Evolutionary conservation across 2,113 vertebrate genomes (phyloP), one percentile per base, ranked within the genome.

Genomic region (Mesembrinibis cayennensis): DNA sequence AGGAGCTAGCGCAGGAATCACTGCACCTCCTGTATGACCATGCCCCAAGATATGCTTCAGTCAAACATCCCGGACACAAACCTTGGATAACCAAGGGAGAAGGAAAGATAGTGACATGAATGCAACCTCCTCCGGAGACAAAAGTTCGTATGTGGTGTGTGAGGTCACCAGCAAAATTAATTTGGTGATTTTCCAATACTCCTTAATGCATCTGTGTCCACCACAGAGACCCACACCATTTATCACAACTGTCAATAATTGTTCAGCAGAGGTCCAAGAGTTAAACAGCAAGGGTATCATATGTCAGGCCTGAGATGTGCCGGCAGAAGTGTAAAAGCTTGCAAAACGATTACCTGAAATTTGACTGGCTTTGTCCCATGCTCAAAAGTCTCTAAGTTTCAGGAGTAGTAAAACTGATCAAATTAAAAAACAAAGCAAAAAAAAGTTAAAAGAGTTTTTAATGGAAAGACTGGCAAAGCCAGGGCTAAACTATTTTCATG

Each of bases 351-450:
- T 73, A 84, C 30, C 69, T 92, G 65, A 71, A 88, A 66, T 95
- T 78, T 92, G 36, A 47, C 61, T 95, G 87, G 62, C 71, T 89
- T 88, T 61, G 29, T 82, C 56, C 38, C 56, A 32, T 76, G 14
- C 45, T 66, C 34, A 36, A 53, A 93, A 84, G 25, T 27, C 77
- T 95, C 55, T 59, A 61, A 82, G 49, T 90, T 94, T 52, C 66
- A 92, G 55, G 20, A 84, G 62, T 49, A 93, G 36, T 63, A 89
- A 84, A 91, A 70, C 22, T 65, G 34, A 89, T 81, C 72, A 94
- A 65, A 62, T 79, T 89, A 56, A 83, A 96, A 96, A 82, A 45
- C 63, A 80, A 87, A 96, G 82, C 16, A 63, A 90, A 92, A 74
- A 69, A 58, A 59, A 90, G 22, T 67, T 69, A n/a, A 77, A 47